Conservation (phyloP, 2,113 vertebrate genomes). For the Python bivittatus region DNA sequence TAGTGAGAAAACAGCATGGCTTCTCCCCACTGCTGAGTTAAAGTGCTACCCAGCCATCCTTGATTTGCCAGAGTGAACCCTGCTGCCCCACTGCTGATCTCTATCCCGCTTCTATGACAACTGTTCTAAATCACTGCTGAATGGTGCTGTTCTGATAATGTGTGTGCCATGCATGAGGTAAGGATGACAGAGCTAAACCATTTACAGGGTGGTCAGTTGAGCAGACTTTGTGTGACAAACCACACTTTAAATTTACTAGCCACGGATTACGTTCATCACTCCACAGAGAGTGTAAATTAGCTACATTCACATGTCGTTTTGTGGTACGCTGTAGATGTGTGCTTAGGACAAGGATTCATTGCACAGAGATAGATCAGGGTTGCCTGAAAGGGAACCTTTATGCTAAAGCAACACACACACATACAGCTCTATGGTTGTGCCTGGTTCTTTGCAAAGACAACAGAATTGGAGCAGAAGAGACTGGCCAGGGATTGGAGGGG, state of each 20-base stretch:
- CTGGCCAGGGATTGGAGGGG: accelerated
- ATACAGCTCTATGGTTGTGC: background rate
- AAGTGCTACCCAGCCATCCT: background rate
- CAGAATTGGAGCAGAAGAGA: background rate
- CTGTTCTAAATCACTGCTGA: background rate
- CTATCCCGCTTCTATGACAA: background rate
- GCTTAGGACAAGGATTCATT: background rate
- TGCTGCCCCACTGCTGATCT: background rate
- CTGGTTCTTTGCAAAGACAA: background rate
- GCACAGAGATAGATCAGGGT: background rate
- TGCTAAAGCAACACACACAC: background rate
- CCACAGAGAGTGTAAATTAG: background rate
- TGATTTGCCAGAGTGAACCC: background rate
- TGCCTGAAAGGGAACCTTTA: background rate
- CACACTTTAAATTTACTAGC: background rate
- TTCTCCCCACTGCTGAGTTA: background rate
- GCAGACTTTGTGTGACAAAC: background rate
- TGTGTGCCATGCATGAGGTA: background rate
- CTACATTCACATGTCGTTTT: background rate
- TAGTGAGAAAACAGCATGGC: background rate
- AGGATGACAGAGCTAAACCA: background rate
- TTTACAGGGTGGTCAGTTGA: background rate
- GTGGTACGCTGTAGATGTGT: background rate
- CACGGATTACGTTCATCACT: background rate
- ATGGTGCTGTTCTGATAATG: background rate